These are phyloP conservation scores for Mastigias papua DNA, from an alignment of 30 jellyfish, hydroid and myxozoan species.

Conservation along the genomic window DNA sequence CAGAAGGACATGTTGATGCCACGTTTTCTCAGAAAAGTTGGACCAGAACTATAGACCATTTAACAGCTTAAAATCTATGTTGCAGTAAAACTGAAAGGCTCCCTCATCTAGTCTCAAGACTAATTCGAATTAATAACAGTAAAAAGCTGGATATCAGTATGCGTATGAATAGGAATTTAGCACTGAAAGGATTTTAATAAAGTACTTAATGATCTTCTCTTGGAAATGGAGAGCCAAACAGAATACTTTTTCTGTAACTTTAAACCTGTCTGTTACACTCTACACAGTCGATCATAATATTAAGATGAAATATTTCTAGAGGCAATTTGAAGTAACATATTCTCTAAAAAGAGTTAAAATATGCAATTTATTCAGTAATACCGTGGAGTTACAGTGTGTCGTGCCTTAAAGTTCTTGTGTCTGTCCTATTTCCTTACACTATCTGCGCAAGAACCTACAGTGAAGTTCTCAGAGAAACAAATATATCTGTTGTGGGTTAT, in stretches of 20 bases:
- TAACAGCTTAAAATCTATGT: background rate
- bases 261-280: constrained; percentile 43
- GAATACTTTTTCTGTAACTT: constrained; percentile 46
- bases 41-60: background rate
- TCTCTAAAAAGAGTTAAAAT: background rate
- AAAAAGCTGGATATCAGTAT: constrained; percentile 27
- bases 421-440: background rate
- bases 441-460: background rate
- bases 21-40: background rate
- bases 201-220: constrained; percentile 42
- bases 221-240: constrained; percentile 49
- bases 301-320: constrained; percentile 28
- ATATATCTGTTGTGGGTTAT: constrained; percentile 20
- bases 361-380: background rate
- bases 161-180: constrained; percentile 36
- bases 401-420: background rate
- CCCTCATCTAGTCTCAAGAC: constrained; percentile 31
- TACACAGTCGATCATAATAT: constrained; percentile 41
- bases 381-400: background rate
- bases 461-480: background rate
- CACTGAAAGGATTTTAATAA: constrained; percentile 34
- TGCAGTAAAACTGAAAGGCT: constrained; percentile 24
- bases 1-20: background rate
- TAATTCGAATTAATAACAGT: constrained; percentile 21
- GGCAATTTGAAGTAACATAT: constrained; percentile 33